Percentiles rank a stretch among this genome's conserved stretches.
Conservation (phyloP, 2,888 invertebrate genomes). For the Amiota communis region DNA sequence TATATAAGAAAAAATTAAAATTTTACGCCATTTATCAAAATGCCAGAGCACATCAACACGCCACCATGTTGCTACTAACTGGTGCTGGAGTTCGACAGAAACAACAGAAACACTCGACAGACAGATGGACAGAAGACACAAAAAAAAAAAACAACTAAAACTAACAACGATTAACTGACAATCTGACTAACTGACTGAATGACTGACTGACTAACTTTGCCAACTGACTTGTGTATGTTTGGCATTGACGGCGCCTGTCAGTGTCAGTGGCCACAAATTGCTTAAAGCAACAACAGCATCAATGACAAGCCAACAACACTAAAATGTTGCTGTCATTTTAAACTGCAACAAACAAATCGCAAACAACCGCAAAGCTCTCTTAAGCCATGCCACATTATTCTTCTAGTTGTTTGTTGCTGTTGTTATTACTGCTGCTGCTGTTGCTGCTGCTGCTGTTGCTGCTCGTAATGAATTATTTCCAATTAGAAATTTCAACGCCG, state of each 20-base stretch:
- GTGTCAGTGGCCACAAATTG: slow-evolving; percentile 21
- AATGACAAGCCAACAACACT: neutral
- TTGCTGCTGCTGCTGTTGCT: neutral
- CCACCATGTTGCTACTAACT: slow-evolving; percentile 37
- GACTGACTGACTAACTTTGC: slow-evolving; percentile 43
- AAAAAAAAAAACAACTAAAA: neutral
- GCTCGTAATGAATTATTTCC: slow-evolving; percentile 21
- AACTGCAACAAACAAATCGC: neutral
- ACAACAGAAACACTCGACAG: neutral
- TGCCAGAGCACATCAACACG: slow-evolving; percentile 30
- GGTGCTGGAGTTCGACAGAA: neutral
- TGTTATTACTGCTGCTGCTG: neutral
- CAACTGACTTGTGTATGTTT: neutral
- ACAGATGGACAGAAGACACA: neutral
- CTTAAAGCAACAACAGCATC: slow-evolving; percentile 12
- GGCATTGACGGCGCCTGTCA: slow-evolving; percentile 24
- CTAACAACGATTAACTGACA: slow-evolving; percentile 5
- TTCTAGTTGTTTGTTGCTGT: no score
- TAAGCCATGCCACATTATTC: no score
- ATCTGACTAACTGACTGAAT: slow-evolving; percentile 48
- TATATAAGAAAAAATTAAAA: slow-evolving; percentile 41
- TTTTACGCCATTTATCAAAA: slow-evolving; percentile 63
- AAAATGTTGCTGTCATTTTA: slow-evolving; percentile 13
- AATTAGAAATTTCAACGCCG: slow-evolving; percentile 17
- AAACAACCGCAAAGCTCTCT: neutral